Percentiles rank a stretch among this genome's conserved stretches.
phyloP scores from a whole-genome alignment of 1,140 invertebrate genomes.

The Drosophila parabipectinata region DNA sequence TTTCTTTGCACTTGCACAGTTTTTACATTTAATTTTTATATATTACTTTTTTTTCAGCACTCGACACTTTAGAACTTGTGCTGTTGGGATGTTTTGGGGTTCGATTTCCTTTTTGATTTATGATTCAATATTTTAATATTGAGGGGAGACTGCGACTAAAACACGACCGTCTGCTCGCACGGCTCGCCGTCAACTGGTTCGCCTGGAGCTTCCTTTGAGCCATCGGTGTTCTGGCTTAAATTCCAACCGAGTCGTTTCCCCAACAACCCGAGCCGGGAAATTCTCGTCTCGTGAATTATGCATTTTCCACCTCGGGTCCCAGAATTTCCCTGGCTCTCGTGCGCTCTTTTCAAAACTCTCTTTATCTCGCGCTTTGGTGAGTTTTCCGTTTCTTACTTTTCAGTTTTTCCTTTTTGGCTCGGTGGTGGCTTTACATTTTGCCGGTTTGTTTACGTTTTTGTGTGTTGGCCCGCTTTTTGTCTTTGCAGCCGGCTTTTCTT shows the following conservation, averaged over 20 bases:
- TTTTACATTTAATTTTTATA: slow-evolving; percentile 3
- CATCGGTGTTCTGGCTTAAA: slow-evolving; percentile 23
- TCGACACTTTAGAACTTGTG: slow-evolving; percentile 16
- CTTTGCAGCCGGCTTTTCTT: slow-evolving; percentile 58
- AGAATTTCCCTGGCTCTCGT: slow-evolving; percentile 44
- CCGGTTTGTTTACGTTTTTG: slow-evolving; percentile 82
- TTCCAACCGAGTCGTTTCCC: slow-evolving; percentile 3
- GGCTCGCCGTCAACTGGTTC: slow-evolving; percentile 81
- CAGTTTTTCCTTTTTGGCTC: slow-evolving; percentile 7
- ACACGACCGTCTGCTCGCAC: slow-evolving; percentile 83
- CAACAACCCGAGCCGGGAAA: slow-evolving; percentile 19
- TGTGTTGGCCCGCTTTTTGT: slow-evolving; percentile 44
- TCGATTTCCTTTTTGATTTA: slow-evolving; percentile 5
- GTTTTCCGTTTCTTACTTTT: slow-evolving; percentile 27
- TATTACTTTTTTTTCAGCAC: not conserved
- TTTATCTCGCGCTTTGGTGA: slow-evolving; percentile 35
- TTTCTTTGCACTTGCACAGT: not conserved
- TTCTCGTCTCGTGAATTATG: slow-evolving; percentile 25
- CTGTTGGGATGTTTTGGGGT: slow-evolving; percentile 10
- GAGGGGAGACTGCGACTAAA: slow-evolving; percentile 47
- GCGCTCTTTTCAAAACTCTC: slow-evolving; percentile 20
- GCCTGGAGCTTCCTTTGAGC: slow-evolving; percentile 67
- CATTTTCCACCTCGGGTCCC: slow-evolving; percentile 25
- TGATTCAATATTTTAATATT: slow-evolving; percentile 3
- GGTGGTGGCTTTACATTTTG: slow-evolving; percentile 64